phyloP scores from a whole-genome alignment of 2,888 invertebrate species.

The Scaeva pyrastri region DNA sequence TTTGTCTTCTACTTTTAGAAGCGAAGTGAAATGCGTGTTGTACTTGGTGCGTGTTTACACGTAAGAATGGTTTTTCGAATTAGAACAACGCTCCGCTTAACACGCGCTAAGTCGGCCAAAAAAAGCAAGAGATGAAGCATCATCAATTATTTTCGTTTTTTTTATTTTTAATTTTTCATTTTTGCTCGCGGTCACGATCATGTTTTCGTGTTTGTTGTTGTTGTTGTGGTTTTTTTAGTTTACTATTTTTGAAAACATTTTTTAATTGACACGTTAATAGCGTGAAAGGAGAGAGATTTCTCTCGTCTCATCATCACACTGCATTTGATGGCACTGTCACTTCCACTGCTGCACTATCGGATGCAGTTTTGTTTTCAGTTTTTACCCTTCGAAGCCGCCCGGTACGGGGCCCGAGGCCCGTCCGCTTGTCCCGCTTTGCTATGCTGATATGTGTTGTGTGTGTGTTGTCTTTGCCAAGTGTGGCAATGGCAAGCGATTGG shows the following conservation, averaged over 20 bases:
- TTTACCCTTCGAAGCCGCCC: slow-evolving; percentile 1
- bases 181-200: slow-evolving; percentile 68
- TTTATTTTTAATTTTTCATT: neutral
- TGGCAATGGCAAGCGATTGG: slow-evolving; percentile 25
- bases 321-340: too few species aligned
- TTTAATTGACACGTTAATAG: slow-evolving; percentile 43
- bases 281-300: slow-evolving; percentile 42
- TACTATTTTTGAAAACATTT: neutral
- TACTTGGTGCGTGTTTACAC: slow-evolving; percentile 62
- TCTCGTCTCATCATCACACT: slow-evolving; percentile 18
- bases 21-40: slow-evolving; percentile 66
- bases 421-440: neutral
- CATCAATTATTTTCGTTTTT: slow-evolving; percentile 39
- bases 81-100: slow-evolving; percentile 28
- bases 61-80: slow-evolving; percentile 54
- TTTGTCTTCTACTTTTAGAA: neutral
- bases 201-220: slow-evolving; percentile 29
- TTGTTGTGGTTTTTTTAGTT: neutral
- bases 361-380: slow-evolving; percentile 5
- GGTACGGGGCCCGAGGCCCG: neutral
- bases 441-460: neutral
- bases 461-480: slow-evolving; percentile 11
- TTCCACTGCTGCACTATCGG: neutral
- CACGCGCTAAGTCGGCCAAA: slow-evolving; percentile 55
- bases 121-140: slow-evolving; percentile 43